phyloP scores from a whole-genome alignment of 2,888 invertebrate species.

The Aelia acuminata region DNA sequence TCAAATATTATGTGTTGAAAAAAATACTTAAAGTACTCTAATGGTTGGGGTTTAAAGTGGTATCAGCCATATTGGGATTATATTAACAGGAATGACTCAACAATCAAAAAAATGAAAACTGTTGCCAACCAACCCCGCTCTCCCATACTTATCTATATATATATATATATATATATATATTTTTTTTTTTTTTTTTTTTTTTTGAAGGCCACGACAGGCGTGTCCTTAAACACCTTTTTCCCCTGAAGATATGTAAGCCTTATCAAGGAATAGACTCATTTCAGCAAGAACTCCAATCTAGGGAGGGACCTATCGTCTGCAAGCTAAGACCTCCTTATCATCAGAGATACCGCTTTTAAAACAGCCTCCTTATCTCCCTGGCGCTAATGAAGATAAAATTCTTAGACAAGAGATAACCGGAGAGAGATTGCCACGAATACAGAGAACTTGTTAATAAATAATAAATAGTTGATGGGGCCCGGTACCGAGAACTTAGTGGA shows the following conservation, averaged over 20 bases:
- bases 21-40: no score
- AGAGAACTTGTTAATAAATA: slow-evolving; percentile 27
- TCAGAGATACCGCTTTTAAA: slow-evolving; percentile 12
- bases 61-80: no score
- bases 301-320: neutral
- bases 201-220: neutral
- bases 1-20: no score
- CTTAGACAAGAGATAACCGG: slow-evolving; percentile 18
- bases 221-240: neutral
- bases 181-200: no score
- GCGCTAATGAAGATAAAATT: slow-evolving; percentile 40
- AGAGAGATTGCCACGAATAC: slow-evolving; percentile 19
- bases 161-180: no score
- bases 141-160: no score
- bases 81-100: no score
- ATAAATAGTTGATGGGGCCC: neutral
- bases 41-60: no score
- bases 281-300: neutral
- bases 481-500: neutral
- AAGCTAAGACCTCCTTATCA: slow-evolving; percentile 37
- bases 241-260: neutral
- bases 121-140: no score
- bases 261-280: neutral
- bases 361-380: slow-evolving; percentile 6
- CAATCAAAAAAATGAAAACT: no score